phyloP scores from a whole-genome alignment of 1,140 invertebrate species.

The Drosophila guanche region DNA sequence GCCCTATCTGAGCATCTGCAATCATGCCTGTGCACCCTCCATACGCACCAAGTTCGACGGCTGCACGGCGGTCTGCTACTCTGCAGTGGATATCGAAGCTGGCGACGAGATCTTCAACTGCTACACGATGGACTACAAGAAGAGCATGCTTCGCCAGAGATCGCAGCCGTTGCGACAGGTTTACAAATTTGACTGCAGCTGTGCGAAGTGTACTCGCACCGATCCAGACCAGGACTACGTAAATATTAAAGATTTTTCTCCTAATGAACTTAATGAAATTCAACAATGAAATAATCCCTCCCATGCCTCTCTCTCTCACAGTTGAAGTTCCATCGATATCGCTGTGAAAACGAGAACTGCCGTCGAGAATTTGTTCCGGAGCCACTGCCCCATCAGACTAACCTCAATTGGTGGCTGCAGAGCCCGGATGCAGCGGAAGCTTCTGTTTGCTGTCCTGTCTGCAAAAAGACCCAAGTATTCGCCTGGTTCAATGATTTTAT shows the following conservation, averaged over 20 bases:
- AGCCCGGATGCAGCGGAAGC: neutral
- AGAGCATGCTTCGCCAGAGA: constrained; percentile 22
- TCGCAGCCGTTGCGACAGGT: constrained; percentile 25
- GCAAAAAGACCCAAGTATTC: constrained; percentile 28
- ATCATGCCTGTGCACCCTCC: constrained; percentile 61
- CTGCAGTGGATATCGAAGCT: constrained; percentile 14
- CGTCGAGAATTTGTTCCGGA: constrained; percentile 31
- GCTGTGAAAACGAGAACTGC: constrained; percentile 55
- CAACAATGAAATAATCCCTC: neutral
- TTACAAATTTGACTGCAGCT: constrained; percentile 67
- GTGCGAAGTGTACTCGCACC: constrained; percentile 36
- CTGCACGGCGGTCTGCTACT: constrained; percentile 35
- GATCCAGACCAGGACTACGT: constrained; percentile 64
- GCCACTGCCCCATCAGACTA: neutral
- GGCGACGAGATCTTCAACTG: constrained; percentile 72
- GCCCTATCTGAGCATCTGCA: constrained; percentile 68
- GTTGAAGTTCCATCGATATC: constrained; percentile 63
- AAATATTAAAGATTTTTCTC: constrained; percentile 1
- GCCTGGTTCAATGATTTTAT: constrained; percentile 49
- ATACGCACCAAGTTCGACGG: constrained; percentile 60
- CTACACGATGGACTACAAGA: constrained; percentile 56
- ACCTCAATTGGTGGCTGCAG: constrained; percentile 57
- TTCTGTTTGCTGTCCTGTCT: constrained; percentile 42
- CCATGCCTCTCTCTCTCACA: neutral
- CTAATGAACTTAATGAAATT: no score